Base-by-base conservation (phyloP, 1,140 invertebrate genomes). In the Rhyacophila brunnea region DNA sequence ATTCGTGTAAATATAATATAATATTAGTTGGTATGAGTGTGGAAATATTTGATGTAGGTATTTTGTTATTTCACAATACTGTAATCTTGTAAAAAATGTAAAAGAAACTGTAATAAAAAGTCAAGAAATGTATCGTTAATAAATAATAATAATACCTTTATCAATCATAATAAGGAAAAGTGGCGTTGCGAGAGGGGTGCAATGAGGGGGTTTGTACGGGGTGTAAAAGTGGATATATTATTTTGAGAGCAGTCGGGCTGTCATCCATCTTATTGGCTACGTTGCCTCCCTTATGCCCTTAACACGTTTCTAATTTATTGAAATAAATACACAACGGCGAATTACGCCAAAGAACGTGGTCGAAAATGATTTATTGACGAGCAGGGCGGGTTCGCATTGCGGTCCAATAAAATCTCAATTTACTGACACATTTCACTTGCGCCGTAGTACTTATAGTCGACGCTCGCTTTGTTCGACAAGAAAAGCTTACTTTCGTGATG, bases 111-210 rank as follows among this genome's bases (percentile, higher is more conserved):
- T 9, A 28, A 28, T 28, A 28, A 28, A 28, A 28, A 28, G 23
- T 28, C 23, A 28, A 28, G 23, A 3, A 28, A 28, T 5, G 23
- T 58, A 57, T 62, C 43, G 48, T 62, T 48, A 57, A 62, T 61
- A 61, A 61, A 61, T 61, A 56, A 61, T 61, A 56, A 61, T 28
- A 18, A 7, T 53, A 62, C 60, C 60, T 58, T 57, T 57, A 62
- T 62, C 60, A 62, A 62, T 62, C 60, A 62, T 62, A 51, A 62
- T 62, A 62, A 62, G 60, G 52, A 55, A 49, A 62, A 45, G 48
- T 51, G 38, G 52, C 46, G 44, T 61, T 38, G 59, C 42, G 50
- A n/a, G n/a, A 5, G 38, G 38, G 4, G n/a, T 40, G 15, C 38
- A 11, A 40, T 15, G n/a, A 15, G 38, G 11, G 11, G 38, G n/a